Evolutionary conservation across 1,140 invertebrate species (phyloP), one percentile per base, ranked within the genome.

Genomic region (Oscheius sp.): DNA sequence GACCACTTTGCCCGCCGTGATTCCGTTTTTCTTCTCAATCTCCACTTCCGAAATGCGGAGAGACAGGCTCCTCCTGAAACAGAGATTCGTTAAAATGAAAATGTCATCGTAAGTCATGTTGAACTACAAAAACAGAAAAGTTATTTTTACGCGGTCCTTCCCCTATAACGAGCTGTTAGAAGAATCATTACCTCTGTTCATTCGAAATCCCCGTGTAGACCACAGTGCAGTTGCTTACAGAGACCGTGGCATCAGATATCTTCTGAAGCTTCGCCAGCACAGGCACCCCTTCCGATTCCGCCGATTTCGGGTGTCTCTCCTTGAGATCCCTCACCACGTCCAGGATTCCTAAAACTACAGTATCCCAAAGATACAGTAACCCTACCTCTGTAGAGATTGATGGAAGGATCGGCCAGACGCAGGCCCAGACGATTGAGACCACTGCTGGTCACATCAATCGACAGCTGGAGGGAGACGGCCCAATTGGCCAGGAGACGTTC

Each of bases 41-140:
- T 34, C n/a, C 10, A 38, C 23, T 63, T 63, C 32, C 35, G 28
- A 13, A 26, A 63, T 42, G 28, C n/a, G 10, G 10, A 63, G 26
- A 34, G 61, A 63, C 61, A 63, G n/a, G 29, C 36, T 36, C 18
- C 29, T 34, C 18, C 61, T 63, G 36, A 63, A 34, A 63, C 26
- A 34, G 26, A 18, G 34, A 34, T 26, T 63, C 34, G 4, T 29
- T 10, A 58, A 58, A 58, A 1, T 45, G 42, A n/a, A n/a, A 15
- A 15, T 45, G 18, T 45, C 18, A 18, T 45, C 23, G 42, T 23
- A 45, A 45, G 42, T 45, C 42, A 18, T 15, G 15, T 45, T 23
- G 23, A 23, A 45, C 18, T 45, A 45, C 18, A 45, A 45, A 15
- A 15, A 23, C 18, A 45, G 23, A 45, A 18, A 45, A 45, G 0